Evolutionary conservation across 1,140 invertebrate species (phyloP), one percentile per base, ranked within the genome.

Genomic region (Drosophila bocqueti): DNA sequence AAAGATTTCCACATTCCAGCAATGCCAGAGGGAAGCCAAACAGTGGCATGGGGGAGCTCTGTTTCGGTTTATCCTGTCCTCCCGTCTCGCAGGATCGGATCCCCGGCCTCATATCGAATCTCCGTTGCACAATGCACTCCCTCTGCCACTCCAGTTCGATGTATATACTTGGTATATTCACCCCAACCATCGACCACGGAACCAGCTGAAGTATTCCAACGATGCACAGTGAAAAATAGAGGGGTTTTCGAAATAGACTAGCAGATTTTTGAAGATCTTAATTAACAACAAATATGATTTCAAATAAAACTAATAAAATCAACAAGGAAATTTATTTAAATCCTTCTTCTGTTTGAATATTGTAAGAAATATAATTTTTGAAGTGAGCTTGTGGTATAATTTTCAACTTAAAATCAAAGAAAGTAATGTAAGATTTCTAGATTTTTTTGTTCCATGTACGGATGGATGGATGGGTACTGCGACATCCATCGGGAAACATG

Each of bases 1-100:
- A 90, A 90, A 82, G 83, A 77, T 69, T 85, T 90, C 81, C 86
- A 90, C 85, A 90, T 90, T 90, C 85, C 84, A 78, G 67, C 52
- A 57, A 78, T 34, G 64, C 62, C 63, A 66, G 65, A 52, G 68
- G 63, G 81, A 87, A 89, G 85, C 83, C 83, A 86, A 69, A 86
- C 64, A 83, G 76, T 59, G 46, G 60, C 47, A 75, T 49, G 50
- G 31, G 38, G 71, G 52, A 69, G 16, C 63, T 65, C 63, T 57
- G 50, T 82, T 46, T 72, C 54, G 77, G 76, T 72, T 91, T 82
- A 82, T 91, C 81, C 85, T 90, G 86, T 60, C 69, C 60, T 85
- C 81, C 85, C 81, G 86, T 60, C 69, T 64, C 42, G 43, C 82
- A 86, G 83, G 63, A 85, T 81, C 74, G 75, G 43, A 47, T 67